A percentile compares a stretch with the other conserved stretches of the same genome.
Conservation (phyloP, 2,888 invertebrate species). For the Steinernema scapterisci region DNA sequence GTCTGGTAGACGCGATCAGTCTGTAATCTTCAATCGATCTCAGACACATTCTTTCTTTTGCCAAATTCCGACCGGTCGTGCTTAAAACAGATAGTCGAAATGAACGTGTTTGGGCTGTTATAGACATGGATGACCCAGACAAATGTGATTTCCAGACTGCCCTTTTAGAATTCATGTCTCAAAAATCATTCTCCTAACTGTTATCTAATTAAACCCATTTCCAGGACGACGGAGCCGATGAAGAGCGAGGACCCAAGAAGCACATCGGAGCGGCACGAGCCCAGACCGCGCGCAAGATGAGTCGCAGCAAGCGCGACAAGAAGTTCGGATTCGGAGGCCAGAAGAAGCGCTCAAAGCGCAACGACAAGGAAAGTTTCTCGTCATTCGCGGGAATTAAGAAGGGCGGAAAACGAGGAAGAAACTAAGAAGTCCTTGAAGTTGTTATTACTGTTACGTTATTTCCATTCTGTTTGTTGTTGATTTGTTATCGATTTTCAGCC, state of each 20-base stretch:
- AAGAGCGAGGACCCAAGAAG: background rate
- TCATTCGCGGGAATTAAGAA: background rate
- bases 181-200: too few relatives aligned
- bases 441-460: conserved; percentile 33
- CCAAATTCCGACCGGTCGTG: too few relatives aligned
- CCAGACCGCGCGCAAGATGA: conserved; percentile 49
- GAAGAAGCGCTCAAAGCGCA: conserved; percentile 85
- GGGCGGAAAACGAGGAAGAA: conserved; percentile 24
- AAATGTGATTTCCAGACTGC: too few relatives aligned
- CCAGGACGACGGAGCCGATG: conserved; percentile 5
- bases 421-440: conserved; percentile 2
- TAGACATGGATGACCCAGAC: too few relatives aligned
- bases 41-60: too few relatives aligned
- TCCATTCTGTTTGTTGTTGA: too few relatives aligned
- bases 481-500: conserved; percentile 19
- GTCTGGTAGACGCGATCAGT: too few relatives aligned
- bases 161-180: too few relatives aligned
- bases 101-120: too few relatives aligned
- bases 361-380: conserved; percentile 68
- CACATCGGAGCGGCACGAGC: background rate
- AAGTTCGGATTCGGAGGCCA: conserved; percentile 95
- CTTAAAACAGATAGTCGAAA: too few relatives aligned
- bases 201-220: background rate
- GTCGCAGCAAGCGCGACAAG: conserved; percentile 75
- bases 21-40: too few relatives aligned